phyloP scores from a whole-genome alignment of 2,888 invertebrate genomes.

The Papilio demoleus region DNA sequence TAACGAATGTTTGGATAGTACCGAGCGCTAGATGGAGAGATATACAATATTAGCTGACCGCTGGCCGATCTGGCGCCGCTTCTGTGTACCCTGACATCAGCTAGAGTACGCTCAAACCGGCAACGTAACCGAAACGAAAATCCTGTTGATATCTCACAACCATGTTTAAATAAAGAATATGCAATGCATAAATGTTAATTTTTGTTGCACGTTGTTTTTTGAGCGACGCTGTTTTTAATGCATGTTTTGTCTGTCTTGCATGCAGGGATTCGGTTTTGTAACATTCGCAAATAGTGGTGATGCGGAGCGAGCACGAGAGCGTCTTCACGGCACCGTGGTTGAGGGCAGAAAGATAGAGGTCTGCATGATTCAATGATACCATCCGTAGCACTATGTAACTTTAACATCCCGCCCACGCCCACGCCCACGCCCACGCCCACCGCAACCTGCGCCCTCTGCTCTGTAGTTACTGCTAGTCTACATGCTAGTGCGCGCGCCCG shows the following conservation, averaged over 20 bases:
- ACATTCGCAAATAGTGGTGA: slow-evolving; percentile 99
- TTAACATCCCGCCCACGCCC: slow-evolving; percentile 86
- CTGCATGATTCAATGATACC: slow-evolving; percentile 93
- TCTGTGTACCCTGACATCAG: slow-evolving; percentile 79
- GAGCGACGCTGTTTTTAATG: slow-evolving; percentile 93
- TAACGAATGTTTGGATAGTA: slow-evolving; percentile 70
- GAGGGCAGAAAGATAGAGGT: slow-evolving; percentile 99
- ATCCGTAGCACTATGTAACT: slow-evolving; percentile 85
- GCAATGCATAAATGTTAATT: slow-evolving; percentile 86
- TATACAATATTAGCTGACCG: slow-evolving; percentile 65
- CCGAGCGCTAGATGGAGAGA: slow-evolving; percentile 76
- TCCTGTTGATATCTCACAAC: slow-evolving; percentile 80
- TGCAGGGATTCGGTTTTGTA: slow-evolving; percentile 99
- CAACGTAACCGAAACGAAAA: slow-evolving; percentile 79
- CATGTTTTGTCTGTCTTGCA: slow-evolving; percentile 98
- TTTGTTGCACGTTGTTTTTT: slow-evolving; percentile 91
- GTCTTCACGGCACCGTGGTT: slow-evolving; percentile 99
- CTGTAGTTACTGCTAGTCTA: slow-evolving; percentile 76
- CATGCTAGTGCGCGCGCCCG: slow-evolving; percentile 71
- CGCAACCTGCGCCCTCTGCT: slow-evolving; percentile 83
- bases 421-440: slow-evolving; percentile 62
- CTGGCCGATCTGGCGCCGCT: slow-evolving; percentile 74
- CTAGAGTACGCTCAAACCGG: slow-evolving; percentile 83
- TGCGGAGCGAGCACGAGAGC: slow-evolving; percentile 99
- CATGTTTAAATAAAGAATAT: slow-evolving; percentile 80